Base-by-base conservation (phyloP, 2,888 invertebrate species). In the Lepidochitona cinerea region DNA sequence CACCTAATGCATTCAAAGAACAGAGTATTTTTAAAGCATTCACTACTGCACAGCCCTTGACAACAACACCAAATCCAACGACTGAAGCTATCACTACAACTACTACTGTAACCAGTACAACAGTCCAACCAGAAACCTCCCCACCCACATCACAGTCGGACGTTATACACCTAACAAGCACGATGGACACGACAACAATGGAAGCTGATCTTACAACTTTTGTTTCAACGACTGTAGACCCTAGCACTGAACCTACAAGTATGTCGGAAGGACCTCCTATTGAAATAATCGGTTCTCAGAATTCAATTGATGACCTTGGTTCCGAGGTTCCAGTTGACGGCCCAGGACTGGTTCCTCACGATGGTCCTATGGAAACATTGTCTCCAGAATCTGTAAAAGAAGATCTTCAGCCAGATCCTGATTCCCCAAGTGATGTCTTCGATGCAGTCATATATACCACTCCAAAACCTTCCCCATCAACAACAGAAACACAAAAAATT, bases 221-320 rank as follows among this genome's bases (percentile, higher is more conserved):
- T 41, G 41, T 12, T 9, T 41, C 41, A 18, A 41, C 41, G 41
- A 9, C 41, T 12, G 41, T 12, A 41, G 41, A 41, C 9, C 18
- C 41, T 12, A 41, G 41, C 41, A 12, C 41, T 9, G 9, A 9
- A 41, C 41, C n/a, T n/a, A n/a, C n/a, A n/a, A n/a, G n/a, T n/a
- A 41, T 41, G 18, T 12, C 41, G 9, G 41, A 41, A 9, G 41
- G 9, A 12, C 41, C 41, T 18, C 9, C 41, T 18, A 18, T 12
- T 9, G 41, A 41, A 41, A 18, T 12, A 9, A 41, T 26, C 59
- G 59, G 23, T 4, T 26, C 59, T 29, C 29, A 59, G 32, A 59
- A 59, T 32, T 59, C 59, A 23, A 32, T 59, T 23, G 59, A 59
- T 59, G 59, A 59, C 59, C 29, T 59, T 18, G 59, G 59, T 59